Conservation (phyloP, 2,797 vertebrate genomes). For the Zonotrichia albicollis region DNA sequence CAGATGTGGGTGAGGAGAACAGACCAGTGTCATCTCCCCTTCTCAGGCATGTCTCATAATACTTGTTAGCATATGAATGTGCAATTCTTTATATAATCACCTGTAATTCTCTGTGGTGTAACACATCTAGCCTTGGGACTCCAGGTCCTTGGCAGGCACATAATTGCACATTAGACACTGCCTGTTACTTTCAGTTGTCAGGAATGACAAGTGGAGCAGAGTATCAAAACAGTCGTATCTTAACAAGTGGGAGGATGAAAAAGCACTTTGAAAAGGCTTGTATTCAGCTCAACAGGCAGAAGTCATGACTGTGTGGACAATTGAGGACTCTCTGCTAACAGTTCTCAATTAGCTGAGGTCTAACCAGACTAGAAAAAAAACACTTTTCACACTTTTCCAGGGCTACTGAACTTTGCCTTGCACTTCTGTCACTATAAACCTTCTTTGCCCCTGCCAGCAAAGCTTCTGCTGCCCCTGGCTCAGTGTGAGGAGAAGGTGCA, state of each 20-base stretch:
- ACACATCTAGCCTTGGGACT: conserved; percentile 5
- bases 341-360: background rate
- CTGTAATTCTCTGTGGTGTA: background rate
- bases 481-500: background rate
- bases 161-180: background rate
- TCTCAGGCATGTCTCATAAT: background rate
- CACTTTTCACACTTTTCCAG: background rate
- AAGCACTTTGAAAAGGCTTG: background rate
- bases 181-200: background rate
- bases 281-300: background rate
- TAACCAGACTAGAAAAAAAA: background rate
- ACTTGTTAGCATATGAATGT: background rate
- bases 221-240: background rate
- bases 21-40: background rate
- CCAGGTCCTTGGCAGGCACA: background rate
- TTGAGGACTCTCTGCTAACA: background rate
- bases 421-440: background rate
- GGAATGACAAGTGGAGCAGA: background rate
- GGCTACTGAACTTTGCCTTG: background rate
- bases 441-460: background rate
- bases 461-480: background rate
- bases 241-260: background rate
- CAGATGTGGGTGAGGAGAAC: background rate
- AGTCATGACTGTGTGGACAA: background rate
- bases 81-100: background rate